Conservation (phyloP, 2,888 invertebrate species). For the Prosapia bicincta region DNA sequence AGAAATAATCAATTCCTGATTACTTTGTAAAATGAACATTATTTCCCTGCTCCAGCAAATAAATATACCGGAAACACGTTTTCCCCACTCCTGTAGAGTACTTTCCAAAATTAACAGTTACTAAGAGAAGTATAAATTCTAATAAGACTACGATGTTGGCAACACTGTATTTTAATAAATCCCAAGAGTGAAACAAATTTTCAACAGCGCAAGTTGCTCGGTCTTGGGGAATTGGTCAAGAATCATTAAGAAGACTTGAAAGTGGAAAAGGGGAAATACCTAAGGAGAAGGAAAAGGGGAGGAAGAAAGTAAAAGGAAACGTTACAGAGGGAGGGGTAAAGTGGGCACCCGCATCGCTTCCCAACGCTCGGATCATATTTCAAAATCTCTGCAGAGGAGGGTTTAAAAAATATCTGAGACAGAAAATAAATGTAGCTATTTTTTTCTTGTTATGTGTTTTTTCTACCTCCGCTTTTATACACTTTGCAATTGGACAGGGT, state of each 20-base stretch:
- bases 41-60: no score
- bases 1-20: no score
- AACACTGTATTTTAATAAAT: background rate
- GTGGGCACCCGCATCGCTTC: background rate
- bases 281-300: background rate
- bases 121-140: background rate
- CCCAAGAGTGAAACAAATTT: background rate
- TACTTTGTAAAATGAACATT: no score
- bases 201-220: background rate
- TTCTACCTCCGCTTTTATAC: background rate
- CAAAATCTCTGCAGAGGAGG: constrained; percentile 14
- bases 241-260: background rate
- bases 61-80: no score
- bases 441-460: background rate
- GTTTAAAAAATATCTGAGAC: constrained; percentile 20
- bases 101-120: background rate
- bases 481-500: background rate
- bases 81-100: background rate
- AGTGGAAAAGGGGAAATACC: background rate
- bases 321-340: background rate
- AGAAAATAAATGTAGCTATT: constrained; percentile 23
- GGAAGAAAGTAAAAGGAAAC: background rate
- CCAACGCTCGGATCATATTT: constrained; percentile 14
- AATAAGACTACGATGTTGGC: background rate
- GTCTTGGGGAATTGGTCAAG: background rate